Percentiles rank a stretch among this genome's conserved stretches.
Conservation (phyloP, 2,113 vertebrate genomes). For the Psittacus erithacus region DNA sequence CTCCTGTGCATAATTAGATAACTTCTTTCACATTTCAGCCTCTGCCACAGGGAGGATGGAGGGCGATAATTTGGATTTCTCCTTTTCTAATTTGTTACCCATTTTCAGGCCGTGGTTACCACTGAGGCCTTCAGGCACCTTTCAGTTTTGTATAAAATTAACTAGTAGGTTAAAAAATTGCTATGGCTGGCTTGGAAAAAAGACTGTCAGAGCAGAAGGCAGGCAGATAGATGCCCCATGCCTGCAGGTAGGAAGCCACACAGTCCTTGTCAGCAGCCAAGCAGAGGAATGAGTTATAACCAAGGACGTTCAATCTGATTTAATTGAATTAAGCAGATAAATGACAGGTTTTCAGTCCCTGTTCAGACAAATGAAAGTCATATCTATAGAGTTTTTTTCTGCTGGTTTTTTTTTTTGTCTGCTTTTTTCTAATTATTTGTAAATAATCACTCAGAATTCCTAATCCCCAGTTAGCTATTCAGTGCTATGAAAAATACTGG, state of each 20-base stretch:
- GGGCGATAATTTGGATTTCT: neutral
- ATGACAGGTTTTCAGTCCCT: neutral
- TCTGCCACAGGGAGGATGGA: neutral
- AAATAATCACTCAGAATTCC: neutral
- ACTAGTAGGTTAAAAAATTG: neutral
- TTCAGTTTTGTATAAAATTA: neutral
- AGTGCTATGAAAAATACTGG: neutral
- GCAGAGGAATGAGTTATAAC: neutral
- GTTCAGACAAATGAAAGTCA: neutral
- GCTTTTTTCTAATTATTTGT: neutral
- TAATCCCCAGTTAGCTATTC: neutral
- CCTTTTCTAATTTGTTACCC: neutral
- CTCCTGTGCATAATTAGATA: slow-evolving; percentile 9
- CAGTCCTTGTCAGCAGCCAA: neutral
- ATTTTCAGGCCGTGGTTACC: neutral
- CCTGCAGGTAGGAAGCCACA: neutral
- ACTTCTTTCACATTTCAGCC: neutral
- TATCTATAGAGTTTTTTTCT: neutral
- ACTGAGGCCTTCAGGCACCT: neutral
- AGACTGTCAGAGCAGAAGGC: neutral
- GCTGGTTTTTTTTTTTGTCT: neutral
- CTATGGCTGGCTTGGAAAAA: neutral
- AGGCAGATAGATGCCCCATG: neutral
- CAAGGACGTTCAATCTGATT: neutral
- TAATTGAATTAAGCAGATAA: neutral